Evolutionary conservation across 2,113 vertebrate species (phyloP).

Genomic region (Odocoileus virginianus): DNA sequence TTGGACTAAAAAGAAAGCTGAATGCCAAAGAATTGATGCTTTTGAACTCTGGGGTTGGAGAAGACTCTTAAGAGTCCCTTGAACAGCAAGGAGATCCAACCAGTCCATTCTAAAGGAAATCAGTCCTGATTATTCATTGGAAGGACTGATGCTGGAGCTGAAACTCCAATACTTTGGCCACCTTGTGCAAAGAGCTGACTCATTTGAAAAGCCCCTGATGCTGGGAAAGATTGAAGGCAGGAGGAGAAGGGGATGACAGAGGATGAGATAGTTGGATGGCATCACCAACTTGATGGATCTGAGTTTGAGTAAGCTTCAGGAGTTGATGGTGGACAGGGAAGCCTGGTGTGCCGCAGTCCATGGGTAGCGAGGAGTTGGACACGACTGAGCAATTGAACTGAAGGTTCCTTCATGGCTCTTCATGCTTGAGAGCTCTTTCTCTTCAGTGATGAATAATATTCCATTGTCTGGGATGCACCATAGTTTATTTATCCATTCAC

Average conservation of each 20-base stretch:
- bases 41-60: neutral
- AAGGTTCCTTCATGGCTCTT: neutral
- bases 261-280: neutral
- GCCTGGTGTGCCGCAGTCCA: neutral
- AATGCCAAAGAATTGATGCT: fast-evolving
- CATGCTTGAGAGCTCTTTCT: neutral
- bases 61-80: neutral
- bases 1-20: neutral
- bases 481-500: neutral
- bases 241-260: neutral
- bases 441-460: neutral
- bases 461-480: neutral
- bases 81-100: neutral
- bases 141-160: neutral
- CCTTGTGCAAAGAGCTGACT: neutral
- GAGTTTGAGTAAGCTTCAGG: neutral
- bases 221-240: neutral
- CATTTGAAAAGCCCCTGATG: neutral
- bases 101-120: neutral
- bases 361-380: neutral
- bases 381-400: neutral
- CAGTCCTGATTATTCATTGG: neutral
- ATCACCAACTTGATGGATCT: neutral
- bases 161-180: neutral
- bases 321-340: neutral